Evolutionary conservation across 2,888 invertebrate genomes (phyloP).

Genomic region (Amphipoea oculea): DNA sequence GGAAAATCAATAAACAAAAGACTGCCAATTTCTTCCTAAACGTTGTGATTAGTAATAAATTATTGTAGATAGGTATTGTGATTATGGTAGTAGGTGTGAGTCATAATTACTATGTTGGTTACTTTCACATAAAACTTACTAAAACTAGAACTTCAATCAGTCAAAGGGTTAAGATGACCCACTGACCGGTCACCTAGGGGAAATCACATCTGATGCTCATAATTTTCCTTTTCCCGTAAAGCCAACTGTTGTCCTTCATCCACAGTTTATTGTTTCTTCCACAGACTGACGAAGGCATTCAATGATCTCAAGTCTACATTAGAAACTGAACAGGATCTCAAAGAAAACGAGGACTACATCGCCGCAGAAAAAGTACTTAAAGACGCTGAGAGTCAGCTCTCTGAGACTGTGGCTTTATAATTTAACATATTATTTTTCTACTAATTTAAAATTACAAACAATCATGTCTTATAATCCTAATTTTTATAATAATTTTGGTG

Average conservation of each 20-base stretch:
- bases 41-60: neutral
- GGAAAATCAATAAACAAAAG: neutral
- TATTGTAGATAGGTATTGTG: neutral
- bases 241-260: neutral
- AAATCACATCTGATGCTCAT: neutral
- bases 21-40: neutral
- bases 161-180: neutral
- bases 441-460: slow-evolving; percentile 74
- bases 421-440: slow-evolving; percentile 68
- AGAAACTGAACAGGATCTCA: slow-evolving; percentile 94
- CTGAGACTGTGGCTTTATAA: slow-evolving; percentile 79
- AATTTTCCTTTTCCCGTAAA: neutral
- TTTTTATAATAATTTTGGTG: slow-evolving; percentile 80
- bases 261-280: slow-evolving; percentile 55
- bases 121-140: neutral
- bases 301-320: slow-evolving; percentile 94
- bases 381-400: slow-evolving; percentile 92
- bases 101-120: neutral
- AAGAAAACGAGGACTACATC: slow-evolving; percentile 93
- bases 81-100: no score
- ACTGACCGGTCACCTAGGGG: no score
- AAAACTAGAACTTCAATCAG: neutral
- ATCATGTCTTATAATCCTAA: slow-evolving; percentile 86
- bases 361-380: slow-evolving; percentile 92
- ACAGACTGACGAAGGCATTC: slow-evolving; percentile 93